phyloP scores from a whole-genome alignment of 2,797 vertebrate genomes.

The Microtus obscurus region DNA sequence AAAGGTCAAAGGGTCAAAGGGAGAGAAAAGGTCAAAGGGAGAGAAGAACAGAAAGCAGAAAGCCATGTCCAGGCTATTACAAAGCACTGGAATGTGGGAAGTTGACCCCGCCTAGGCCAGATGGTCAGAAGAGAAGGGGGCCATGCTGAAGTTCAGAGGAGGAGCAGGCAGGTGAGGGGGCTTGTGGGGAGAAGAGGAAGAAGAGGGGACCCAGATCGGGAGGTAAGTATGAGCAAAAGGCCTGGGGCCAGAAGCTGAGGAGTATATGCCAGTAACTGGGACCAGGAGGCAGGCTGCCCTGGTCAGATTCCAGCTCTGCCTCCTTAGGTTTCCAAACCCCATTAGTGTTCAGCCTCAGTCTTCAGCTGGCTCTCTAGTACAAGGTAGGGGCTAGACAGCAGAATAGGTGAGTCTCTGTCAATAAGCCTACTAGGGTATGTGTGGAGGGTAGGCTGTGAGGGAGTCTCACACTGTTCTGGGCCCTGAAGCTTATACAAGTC shows the following conservation, averaged over 20 bases:
- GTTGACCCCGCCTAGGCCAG: not conserved
- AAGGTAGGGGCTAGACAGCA: not conserved
- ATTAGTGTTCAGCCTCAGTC: not conserved
- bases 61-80: not conserved
- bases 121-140: not conserved
- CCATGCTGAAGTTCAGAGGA: not conserved
- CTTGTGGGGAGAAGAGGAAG: not conserved
- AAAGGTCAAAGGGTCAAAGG: no score
- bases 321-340: not conserved
- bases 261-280: not conserved
- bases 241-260: not conserved
- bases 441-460: not conserved
- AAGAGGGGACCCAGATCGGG: not conserved
- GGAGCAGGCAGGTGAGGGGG: not conserved
- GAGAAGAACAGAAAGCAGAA: not conserved
- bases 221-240: not conserved
- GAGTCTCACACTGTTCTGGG: accelerated
- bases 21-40: slow-evolving; percentile 15
- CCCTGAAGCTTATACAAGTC: not conserved
- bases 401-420: not conserved
- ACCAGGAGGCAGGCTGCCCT: not conserved
- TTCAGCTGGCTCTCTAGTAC: not conserved
- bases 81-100: not conserved
- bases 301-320: not conserved
- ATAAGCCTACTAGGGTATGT: not conserved